These are phyloP conservation scores for Nephrocerus scutellatus DNA, from an alignment of 2,888 invertebrate species.

Conservation along the genomic window DNA sequence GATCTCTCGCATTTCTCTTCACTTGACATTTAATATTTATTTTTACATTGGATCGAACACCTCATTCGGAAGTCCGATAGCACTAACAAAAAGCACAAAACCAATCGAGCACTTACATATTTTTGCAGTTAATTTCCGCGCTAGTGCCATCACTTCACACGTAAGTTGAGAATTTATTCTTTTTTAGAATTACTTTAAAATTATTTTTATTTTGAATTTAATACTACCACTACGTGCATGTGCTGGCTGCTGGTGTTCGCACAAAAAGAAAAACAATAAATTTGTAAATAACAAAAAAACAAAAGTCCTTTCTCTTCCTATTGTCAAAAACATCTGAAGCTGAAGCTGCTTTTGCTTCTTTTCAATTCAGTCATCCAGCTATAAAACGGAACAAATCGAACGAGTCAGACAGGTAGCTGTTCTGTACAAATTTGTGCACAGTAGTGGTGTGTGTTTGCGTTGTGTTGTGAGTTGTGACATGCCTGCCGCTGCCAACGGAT, in stretches of 20 bases:
- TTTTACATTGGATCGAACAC: too few species aligned
- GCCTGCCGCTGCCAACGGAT: too few species aligned
- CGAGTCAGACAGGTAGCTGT: too few species aligned
- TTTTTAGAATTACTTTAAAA: background rate
- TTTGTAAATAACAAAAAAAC: conserved; percentile 27
- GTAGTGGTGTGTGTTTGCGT: too few species aligned
- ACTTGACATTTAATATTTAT: too few species aligned
- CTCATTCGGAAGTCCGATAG: too few species aligned
- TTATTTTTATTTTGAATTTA: conserved; percentile 2
- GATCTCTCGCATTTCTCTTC: too few species aligned
- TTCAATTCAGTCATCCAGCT: too few species aligned
- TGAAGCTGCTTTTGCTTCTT: too few species aligned
- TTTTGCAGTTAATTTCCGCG: conserved; percentile 46
- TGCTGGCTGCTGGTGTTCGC: conserved; percentile 3
- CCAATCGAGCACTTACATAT: conserved; percentile 42
- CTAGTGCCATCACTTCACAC: conserved; percentile 43
- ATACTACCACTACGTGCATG: conserved; percentile 6
- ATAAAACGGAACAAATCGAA: too few species aligned
- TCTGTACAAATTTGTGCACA: too few species aligned
- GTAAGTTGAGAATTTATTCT: conserved; percentile 22
- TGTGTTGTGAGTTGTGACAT: too few species aligned
- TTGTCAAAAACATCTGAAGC: conserved; percentile 34
- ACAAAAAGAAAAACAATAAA: conserved; percentile 24
- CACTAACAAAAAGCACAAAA: conserved; percentile 17
- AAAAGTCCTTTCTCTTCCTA: conserved; percentile 26